Percentiles rank a stretch among this genome's conserved stretches.
phyloP scores from a whole-genome alignment of 2,797 vertebrate species.

The Cynodonichthys magdalenae region DNA sequence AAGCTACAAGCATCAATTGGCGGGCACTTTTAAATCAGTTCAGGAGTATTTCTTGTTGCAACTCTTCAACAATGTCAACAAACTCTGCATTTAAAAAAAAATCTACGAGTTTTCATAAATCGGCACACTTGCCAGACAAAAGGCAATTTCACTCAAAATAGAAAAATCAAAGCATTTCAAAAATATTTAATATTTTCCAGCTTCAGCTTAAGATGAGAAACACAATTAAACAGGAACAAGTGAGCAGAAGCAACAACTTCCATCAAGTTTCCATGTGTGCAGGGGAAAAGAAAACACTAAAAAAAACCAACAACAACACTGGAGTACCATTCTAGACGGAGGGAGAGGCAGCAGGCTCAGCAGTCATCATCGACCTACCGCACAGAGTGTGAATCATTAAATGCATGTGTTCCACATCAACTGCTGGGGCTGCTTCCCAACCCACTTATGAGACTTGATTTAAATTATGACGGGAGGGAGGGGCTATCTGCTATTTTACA shows the following conservation, averaged over 20 bases:
- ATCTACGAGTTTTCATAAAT: neutral
- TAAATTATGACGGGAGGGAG: slow-evolving; percentile 63
- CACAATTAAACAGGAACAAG: slow-evolving; percentile 30
- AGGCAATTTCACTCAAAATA: neutral
- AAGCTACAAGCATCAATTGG: too few relatives aligned
- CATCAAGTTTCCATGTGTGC: slow-evolving; percentile 46
- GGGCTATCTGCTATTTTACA: slow-evolving; percentile 55
- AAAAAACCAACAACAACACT: slow-evolving; percentile 30
- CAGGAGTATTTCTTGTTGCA: too few relatives aligned
- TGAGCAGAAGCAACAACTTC: slow-evolving; percentile 41
- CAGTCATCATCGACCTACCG: slow-evolving; percentile 74
- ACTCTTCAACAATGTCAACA: too few relatives aligned
- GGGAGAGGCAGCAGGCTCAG: slow-evolving; percentile 61
- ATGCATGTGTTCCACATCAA: slow-evolving; percentile 82
- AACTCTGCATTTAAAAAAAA: slow-evolving; percentile 1
- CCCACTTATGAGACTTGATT: slow-evolving; percentile 68
- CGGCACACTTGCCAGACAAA: neutral
- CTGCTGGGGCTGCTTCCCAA: slow-evolving; percentile 68
- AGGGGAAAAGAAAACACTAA: slow-evolving; percentile 13
- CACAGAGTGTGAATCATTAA: slow-evolving; percentile 80
- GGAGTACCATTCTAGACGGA: slow-evolving; percentile 52
- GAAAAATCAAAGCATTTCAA: neutral
- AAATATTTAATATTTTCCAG: slow-evolving; percentile 17
- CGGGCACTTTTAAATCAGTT: too few relatives aligned
- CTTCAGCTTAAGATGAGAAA: slow-evolving; percentile 10